Evolutionary conservation across 2,797 vertebrate genomes (phyloP).

Genomic region (Poecilia velifera): DNA sequence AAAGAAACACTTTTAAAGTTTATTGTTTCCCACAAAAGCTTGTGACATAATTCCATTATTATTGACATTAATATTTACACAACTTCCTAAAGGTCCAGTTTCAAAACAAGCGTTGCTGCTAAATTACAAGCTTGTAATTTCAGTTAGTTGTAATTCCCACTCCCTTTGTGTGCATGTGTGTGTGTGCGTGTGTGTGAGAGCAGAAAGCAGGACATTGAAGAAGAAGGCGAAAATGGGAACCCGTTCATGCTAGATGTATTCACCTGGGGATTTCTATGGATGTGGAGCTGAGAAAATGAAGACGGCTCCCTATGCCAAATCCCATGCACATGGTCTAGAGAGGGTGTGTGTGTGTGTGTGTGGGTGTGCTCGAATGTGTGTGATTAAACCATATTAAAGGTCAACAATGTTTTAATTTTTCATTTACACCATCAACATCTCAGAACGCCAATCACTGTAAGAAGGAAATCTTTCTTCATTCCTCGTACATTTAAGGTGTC

Average conservation of each 20-base stretch:
- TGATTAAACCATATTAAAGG: constrained; percentile 34
- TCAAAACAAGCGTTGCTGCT: constrained; percentile 2
- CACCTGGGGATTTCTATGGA: constrained; percentile 51
- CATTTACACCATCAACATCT: constrained; percentile 46
- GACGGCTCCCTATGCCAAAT: constrained; percentile 36
- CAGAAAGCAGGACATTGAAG: constrained; percentile 16
- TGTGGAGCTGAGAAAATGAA: constrained; percentile 50
- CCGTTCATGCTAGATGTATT: constrained; percentile 50
- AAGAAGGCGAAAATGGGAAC: constrained; percentile 71
- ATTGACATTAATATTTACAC: neutral
- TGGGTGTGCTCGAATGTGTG: neutral
- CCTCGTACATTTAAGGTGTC: neutral
- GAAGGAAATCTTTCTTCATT: neutral
- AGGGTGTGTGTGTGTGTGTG: neutral
- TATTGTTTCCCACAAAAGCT: neutral
- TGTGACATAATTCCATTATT: neutral
- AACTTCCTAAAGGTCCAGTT: constrained; percentile 3
- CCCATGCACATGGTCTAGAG: neutral
- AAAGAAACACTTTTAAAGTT: neutral
- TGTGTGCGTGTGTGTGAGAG: neutral
- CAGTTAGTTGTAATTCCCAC: constrained; percentile 4
- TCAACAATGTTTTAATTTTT: constrained; percentile 50
- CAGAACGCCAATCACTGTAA: constrained; percentile 37
- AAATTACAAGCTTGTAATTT: neutral
- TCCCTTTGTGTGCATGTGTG: neutral